Conservation (phyloP, 2,797 vertebrate species). For the Artibeus lituratus region DNA sequence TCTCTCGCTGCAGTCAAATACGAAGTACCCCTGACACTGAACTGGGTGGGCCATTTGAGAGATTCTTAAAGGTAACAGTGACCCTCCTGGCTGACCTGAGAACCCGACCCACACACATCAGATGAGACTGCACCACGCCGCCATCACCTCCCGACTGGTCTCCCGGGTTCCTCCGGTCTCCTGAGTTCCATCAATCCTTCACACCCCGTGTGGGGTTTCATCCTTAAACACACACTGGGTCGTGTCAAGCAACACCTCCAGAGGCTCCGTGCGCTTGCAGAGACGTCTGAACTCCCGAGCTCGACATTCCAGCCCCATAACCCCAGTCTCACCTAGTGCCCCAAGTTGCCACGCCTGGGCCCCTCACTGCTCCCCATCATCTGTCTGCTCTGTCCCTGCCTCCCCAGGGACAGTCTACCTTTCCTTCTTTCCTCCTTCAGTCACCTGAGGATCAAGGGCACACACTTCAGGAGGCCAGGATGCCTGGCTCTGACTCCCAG, state of each 20-base stretch:
- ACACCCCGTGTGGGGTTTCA: not conserved
- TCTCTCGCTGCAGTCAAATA: accelerated
- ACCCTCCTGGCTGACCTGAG: not conserved
- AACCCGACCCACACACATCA: not conserved
- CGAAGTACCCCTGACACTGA: not conserved
- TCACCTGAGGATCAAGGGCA: not conserved
- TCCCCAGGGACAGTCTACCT: not conserved
- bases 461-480: not conserved
- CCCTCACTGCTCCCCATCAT: not conserved
- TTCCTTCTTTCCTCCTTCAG: not conserved
- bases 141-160: not conserved
- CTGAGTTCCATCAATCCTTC: not conserved
- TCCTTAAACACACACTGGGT: constrained; percentile 4
- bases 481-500: not conserved
- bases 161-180: not conserved
- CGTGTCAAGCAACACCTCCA: constrained; percentile 11
- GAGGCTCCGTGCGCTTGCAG: not conserved
- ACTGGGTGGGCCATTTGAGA: not conserved
- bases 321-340: not conserved
- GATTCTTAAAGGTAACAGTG: not conserved
- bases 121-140: not conserved
- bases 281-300: not conserved
- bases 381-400: not conserved
- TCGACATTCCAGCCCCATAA: accelerated
- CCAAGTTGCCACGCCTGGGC: not conserved